Evolutionary conservation across 2,113 vertebrate species (phyloP), one percentile per base, ranked within the genome.

Genomic region (Dolichallabes microphthalmus): DNA sequence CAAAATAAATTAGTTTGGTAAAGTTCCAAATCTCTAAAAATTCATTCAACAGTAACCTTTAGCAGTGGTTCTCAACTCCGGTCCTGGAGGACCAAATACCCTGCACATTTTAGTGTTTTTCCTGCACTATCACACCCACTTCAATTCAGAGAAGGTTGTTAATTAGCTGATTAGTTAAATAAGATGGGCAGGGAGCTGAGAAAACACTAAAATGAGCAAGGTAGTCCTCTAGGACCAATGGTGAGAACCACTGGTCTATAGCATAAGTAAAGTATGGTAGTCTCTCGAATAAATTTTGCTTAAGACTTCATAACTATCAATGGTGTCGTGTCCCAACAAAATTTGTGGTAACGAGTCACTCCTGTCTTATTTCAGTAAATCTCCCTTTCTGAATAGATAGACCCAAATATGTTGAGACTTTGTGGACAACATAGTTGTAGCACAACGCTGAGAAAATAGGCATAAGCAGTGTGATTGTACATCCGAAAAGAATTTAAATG

Each of bases 351-450:
- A 32, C 1, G 4, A 58, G 30, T 35, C 2, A 4, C 55, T 60
- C 55, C 10, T 39, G 30, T 39, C 30, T 39, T 2, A 39, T 79
- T 35, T 60, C 55, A 57, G 14, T 57, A 27, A 53, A 55, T 25
- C 35, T 45, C 20, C 3, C 50, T 17, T 50, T 53, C 15, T 55
- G 53, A 68, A 82, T 55, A 53, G 45, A 73, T 45, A 60, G 7
- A 60, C 22, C 5, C 66, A 58, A 83, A 17, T 50, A 84, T 64
- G 35, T 53, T 4, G 0, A 2, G 3, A 61, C 19, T 45, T 8
- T 45, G 45, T 32, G 52, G 35, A 75, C 69, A 80, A 50, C 61
- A 69, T 80, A 84, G 76, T 82, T n/a, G 19, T 57, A 76, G 82
- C 55, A 60, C 19, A 27, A 80, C 80, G 61, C 32, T 60, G 50